Base-by-base conservation (phyloP, 2,888 invertebrate genomes). In the Psylliodes chrysocephalus region DNA sequence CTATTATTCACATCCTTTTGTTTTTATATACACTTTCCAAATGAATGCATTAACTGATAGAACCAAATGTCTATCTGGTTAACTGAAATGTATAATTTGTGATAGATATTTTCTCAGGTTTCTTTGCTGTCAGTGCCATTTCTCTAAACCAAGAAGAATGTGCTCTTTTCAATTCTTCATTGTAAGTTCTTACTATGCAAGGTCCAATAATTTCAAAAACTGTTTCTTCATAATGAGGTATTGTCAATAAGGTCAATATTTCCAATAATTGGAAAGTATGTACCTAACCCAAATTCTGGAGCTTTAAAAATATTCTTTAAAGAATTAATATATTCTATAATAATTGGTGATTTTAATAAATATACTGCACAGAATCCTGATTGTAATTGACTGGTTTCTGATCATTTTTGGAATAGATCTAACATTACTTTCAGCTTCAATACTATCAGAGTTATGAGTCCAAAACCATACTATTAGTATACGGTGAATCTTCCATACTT, bases 191-290 rank as follows among this genome's bases (percentile, higher is more conserved):
- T 0, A 79, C 75, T 56, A 83, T 73, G 40, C 77, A 72, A 33
- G 75, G 73, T 63, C 78, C 73, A 22, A 83, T 76, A 65, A 84
- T 80, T 60, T 84, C 83, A 70, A 81, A 80, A 28, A 79, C 79
- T 61, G 76, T 79, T 54, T 85, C 84, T 74, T 86, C 84, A 69
- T 84, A 84, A 57, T 79, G 75, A 6, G 79, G 69, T 46, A 86
- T 79, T 61, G 82, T 82, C 0, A 85, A 84, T 12, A 86, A 78
- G n/a, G 84, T 81, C 10, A 90, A 79, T 14, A 89, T 78, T 10
- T 87, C 83, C 63, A 88, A 86, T n/a, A 89, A 78, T 67, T 89
- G 84, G 75, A 90, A 90, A 0, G 89, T 87, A 68, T 89, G 86
- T 22, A n/a, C n/a, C n/a, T n/a, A 90, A 77, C 42, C 89, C 78